Conservation (phyloP, 2,797 vertebrate species). For the Xiphophorus birchmanni region DNA sequence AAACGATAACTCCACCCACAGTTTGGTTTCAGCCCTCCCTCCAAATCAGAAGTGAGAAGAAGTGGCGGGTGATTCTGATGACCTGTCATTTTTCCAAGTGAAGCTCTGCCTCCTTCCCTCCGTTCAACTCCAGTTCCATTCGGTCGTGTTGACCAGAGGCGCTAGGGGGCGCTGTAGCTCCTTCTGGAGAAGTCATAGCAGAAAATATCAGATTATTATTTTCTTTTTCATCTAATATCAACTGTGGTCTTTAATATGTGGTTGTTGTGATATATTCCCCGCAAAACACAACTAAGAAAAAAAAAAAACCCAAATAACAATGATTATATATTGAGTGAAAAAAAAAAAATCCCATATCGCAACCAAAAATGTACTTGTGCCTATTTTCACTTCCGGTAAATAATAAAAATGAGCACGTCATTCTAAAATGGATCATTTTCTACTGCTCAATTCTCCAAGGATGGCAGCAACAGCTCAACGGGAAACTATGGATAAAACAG, state of each 20-base stretch:
- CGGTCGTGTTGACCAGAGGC: background rate
- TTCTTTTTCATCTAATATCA: background rate
- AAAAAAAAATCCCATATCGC: no score
- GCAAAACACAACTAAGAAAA: background rate
- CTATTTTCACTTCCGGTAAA: no score
- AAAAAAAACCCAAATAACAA: no score
- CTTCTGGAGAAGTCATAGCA: no score
- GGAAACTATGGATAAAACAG: no score
- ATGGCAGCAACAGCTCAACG: no score
- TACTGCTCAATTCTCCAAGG: no score
- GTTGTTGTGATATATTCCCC: background rate
- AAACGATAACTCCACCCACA: conserved; percentile 81
- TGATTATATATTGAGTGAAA: no score
- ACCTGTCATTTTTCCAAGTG: background rate
- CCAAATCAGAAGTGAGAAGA: background rate
- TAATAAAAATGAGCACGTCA: no score
- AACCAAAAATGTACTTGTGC: no score
- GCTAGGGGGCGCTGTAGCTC: no score
- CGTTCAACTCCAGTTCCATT: background rate
- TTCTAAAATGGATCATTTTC: no score
- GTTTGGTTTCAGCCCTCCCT: conserved; percentile 52
- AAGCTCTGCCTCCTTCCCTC: background rate
- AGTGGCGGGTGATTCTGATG: conserved; percentile 6
- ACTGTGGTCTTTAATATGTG: background rate
- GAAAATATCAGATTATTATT: background rate